Evolutionary conservation across 1,140 invertebrate genomes (phyloP), one percentile per base, ranked within the genome.

Genomic region (Laodelphax striatellus): DNA sequence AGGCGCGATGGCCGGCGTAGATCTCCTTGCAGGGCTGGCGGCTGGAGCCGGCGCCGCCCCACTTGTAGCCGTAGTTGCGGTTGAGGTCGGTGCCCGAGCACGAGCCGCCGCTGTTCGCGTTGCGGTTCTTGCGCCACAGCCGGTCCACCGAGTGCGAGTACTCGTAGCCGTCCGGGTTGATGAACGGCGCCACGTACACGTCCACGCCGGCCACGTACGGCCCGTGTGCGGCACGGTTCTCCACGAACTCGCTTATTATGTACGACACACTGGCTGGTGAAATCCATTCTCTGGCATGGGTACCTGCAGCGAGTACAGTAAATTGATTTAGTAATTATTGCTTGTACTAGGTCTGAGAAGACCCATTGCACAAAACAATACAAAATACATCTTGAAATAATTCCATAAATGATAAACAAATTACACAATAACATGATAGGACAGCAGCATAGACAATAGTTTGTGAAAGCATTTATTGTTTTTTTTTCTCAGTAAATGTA

Each of bases 51-150:
- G 79, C 62, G n/a, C 78, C 79, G 63, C 82, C 76, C 83, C 85
- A 89, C 22, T 79, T 72, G 63, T 80, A 83, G 9, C 80, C 80
- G 66, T 84, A 88, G 64, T 88, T 88, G 42, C 85, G 77, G 65
- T 88, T 87, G 0, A 86, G 69, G 66, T 88, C 86, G 0, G 82
- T 77, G 0, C 86, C 85, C 11, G 53, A 31, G 57, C 72, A 73
- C 8, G 54, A 46, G 2, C 24, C 54, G 13, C 55, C 19, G 2
- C 55, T 44, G 19, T 77, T 73, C 57, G 73, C 74, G 55, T 80
- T 81, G 62, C 84, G 75, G 62, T 88, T 93, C 71, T 94, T 94
- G 17, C 90, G 77, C 90, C 91, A 94, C 2, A 92, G 74, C 46
- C 88, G 77, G 66, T 91, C 86, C 1, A 72, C 75, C 0, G 74